These are phyloP conservation scores for Marisa cornuarietis DNA, from an alignment of 1,140 invertebrate species.

Conservation along the genomic window DNA sequence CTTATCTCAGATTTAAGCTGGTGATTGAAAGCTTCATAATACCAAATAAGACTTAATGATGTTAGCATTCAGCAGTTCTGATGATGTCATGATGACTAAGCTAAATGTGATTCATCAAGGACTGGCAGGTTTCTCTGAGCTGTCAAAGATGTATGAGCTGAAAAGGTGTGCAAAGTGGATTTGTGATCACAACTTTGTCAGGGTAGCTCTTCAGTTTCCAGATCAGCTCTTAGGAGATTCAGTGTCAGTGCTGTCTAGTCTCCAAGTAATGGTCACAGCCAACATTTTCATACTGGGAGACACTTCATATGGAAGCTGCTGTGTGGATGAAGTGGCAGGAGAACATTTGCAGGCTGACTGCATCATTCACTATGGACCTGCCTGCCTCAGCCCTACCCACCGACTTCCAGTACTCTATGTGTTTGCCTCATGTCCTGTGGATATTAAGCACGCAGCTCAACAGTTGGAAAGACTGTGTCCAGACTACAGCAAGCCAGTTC, in stretches of 20 bases:
- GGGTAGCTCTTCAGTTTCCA: slow-evolving; percentile 90
- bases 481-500: slow-evolving; percentile 65
- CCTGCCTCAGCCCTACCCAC: slow-evolving; percentile 81
- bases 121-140: slow-evolving; percentile 1
- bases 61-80: slow-evolving; percentile 39
- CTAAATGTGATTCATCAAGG: slow-evolving; percentile 7
- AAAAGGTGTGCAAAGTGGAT: slow-evolving; percentile 76
- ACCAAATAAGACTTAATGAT: not conserved
- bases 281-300: slow-evolving; percentile 87
- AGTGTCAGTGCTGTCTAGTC: slow-evolving; percentile 73
- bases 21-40: too few species aligned
- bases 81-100: slow-evolving; percentile 37
- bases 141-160: slow-evolving; percentile 67
- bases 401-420: slow-evolving; percentile 72
- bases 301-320: slow-evolving; percentile 93
- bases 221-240: slow-evolving; percentile 81
- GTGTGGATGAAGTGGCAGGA: slow-evolving; percentile 90
- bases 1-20: too few species aligned
- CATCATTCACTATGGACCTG: slow-evolving; percentile 90
- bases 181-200: slow-evolving; percentile 71
- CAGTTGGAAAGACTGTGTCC: slow-evolving; percentile 40
- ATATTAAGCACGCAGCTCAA: slow-evolving; percentile 47
- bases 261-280: slow-evolving; percentile 70
- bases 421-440: slow-evolving; percentile 60
- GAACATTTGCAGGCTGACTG: slow-evolving; percentile 85